phyloP scores from a whole-genome alignment of 1,140 invertebrate species.

The Thereuonema tuberculata region DNA sequence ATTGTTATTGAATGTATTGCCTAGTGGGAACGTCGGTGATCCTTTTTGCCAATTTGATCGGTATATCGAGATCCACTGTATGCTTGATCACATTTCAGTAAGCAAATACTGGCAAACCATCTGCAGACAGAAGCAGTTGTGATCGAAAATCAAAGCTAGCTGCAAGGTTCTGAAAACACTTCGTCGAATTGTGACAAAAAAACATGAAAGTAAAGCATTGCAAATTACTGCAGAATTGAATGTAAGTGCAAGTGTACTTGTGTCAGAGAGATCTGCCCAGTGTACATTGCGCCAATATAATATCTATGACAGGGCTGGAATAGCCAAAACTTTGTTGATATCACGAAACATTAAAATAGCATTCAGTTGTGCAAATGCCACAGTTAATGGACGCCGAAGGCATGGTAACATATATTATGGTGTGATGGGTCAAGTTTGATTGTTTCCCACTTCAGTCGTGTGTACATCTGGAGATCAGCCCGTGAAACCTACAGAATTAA shows the following conservation, averaged over 20 bases:
- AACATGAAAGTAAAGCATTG: neutral
- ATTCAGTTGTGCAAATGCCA: neutral
- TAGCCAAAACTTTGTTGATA: neutral
- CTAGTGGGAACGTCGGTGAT: too few relatives aligned
- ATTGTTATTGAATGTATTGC: too few relatives aligned
- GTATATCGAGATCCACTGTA: too few relatives aligned
- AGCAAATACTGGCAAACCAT: too few relatives aligned
- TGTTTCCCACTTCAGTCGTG: neutral
- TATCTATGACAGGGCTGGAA: neutral
- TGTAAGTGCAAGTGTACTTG: neutral
- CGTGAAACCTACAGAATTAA: neutral
- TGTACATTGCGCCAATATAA: neutral
- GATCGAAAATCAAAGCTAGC: too few relatives aligned
- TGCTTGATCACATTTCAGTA: too few relatives aligned
- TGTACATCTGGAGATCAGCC: neutral
- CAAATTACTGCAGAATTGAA: neutral
- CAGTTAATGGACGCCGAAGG: neutral
- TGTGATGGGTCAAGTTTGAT: neutral
- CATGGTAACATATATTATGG: too few relatives aligned
- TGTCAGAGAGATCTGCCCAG: neutral
- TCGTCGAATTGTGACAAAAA: neutral
- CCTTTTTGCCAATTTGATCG: too few relatives aligned
- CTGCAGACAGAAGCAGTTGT: too few relatives aligned
- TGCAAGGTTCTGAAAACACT: too few relatives aligned
- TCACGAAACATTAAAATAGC: neutral